Evolutionary conservation across 2,797 vertebrate genomes (phyloP).

Genomic region (Spondyliosoma cantharus): DNA sequence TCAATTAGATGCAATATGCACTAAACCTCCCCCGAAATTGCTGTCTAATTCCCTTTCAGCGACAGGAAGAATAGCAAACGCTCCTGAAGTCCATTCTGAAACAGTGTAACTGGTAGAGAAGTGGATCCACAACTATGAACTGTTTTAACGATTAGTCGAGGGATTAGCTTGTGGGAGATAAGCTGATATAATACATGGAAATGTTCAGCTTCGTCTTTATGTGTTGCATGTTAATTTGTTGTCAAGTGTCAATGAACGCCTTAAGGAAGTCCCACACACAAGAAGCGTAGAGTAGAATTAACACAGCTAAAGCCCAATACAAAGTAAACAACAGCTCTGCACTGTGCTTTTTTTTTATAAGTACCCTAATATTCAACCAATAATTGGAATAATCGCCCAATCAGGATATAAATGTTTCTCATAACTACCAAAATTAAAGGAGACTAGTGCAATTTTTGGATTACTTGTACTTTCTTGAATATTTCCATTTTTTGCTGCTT

Average conservation of each 20-base stretch:
- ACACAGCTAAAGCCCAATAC: neutral
- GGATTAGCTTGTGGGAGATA: constrained; percentile 16
- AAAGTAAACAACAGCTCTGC: neutral
- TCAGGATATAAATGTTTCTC: too few species aligned
- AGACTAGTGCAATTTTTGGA: too few species aligned
- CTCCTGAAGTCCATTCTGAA: constrained; percentile 37
- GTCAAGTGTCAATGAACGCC: neutral
- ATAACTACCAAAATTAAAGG: too few species aligned
- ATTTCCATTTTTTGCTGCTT: too few species aligned
- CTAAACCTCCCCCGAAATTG: constrained; percentile 66
- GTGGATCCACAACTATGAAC: constrained; percentile 25
- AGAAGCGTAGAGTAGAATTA: constrained; percentile 9
- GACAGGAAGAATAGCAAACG: constrained; percentile 51
- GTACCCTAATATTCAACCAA: too few species aligned
- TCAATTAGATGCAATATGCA: constrained; percentile 76
- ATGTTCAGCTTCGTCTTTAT: constrained; percentile 11
- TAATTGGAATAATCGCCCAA: too few species aligned
- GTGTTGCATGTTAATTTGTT: constrained; percentile 31
- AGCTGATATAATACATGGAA: neutral
- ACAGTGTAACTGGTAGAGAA: constrained; percentile 19
- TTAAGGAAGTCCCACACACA: constrained; percentile 1
- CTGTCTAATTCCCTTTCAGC: constrained; percentile 63
- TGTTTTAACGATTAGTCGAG: constrained; percentile 31
- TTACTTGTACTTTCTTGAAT: too few species aligned
- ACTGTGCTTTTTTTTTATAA: too few species aligned